Conservation (phyloP, 2,888 invertebrate species). For the Seladonia tumulorum region DNA sequence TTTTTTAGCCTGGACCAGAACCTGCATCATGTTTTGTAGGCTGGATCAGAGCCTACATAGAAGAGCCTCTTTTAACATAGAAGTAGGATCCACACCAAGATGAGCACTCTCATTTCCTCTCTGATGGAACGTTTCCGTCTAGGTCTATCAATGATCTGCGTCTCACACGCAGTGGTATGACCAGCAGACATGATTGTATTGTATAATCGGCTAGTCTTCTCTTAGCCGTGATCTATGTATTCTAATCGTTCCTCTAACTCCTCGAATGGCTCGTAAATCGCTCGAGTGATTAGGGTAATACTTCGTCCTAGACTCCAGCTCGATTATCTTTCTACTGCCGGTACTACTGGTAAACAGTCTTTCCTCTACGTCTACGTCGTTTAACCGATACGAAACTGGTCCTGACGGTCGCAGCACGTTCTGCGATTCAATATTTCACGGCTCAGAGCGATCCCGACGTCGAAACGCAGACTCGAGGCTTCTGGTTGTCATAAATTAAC, state of each 20-base stretch:
- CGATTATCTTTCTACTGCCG: background rate
- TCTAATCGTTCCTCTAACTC: background rate
- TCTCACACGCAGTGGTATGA: slow-evolving; percentile 8
- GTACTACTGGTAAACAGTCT: slow-evolving; percentile 16
- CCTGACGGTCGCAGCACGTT: slow-evolving; percentile 7
- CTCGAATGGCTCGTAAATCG: background rate
- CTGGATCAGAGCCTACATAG: no score
- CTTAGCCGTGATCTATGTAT: background rate
- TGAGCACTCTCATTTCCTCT: no score
- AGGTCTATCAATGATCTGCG: background rate
- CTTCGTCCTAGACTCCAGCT: background rate
- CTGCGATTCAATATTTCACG: slow-evolving; percentile 7
- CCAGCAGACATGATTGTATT: background rate
- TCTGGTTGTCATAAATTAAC: background rate
- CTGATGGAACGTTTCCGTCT: background rate
- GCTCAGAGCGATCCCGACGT: background rate
- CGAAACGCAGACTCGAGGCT: background rate
- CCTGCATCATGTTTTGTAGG: no score
- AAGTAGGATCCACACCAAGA: no score
- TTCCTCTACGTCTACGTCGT: background rate
- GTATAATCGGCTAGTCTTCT: background rate
- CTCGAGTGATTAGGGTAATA: background rate
- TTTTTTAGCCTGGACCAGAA: no score
- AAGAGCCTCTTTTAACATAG: no score
- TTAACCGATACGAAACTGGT: slow-evolving; percentile 39